Conservation (phyloP, 2,888 invertebrate genomes). For the Theodoxus fluviatilis region DNA sequence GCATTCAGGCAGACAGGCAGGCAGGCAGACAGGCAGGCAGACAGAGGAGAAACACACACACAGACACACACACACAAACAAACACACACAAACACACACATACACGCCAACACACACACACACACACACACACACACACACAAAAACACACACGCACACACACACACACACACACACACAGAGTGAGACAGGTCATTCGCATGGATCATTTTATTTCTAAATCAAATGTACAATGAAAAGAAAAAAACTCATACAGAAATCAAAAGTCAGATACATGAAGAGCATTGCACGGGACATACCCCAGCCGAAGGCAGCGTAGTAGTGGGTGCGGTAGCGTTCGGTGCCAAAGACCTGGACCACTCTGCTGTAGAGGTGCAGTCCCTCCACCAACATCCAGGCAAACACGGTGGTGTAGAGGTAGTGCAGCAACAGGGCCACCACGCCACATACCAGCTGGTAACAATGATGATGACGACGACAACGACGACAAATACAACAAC, state of each 20-base stretch:
- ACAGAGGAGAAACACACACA: too few relatives aligned
- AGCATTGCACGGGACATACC: constrained; percentile 36
- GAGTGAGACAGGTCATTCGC: too few relatives aligned
- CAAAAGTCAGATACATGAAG: too few relatives aligned
- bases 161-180: background rate
- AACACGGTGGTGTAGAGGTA: constrained; percentile 48
- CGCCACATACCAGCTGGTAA: constrained; percentile 42
- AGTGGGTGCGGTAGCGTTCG: constrained; percentile 38
- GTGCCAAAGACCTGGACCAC: constrained; percentile 50
- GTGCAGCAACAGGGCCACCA: constrained; percentile 44
- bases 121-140: constrained; percentile 12
- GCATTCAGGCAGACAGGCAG: background rate
- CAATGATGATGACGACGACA: background rate
- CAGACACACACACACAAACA: constrained; percentile 12
- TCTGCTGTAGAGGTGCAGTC: constrained; percentile 49
- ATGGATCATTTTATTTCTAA: too few relatives aligned
- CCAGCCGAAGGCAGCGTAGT: constrained; percentile 50
- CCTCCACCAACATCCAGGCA: constrained; percentile 55
- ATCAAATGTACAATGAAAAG: too few relatives aligned
- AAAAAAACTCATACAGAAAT: too few relatives aligned
- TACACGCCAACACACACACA: constrained; percentile 10
- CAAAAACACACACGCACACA: background rate
- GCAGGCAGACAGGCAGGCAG: background rate
- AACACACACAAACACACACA: constrained; percentile 12
- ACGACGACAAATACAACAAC: background rate